Evolutionary conservation across 2,113 vertebrate species (phyloP).

Genomic region (Rhinolophus sinicus): DNA sequence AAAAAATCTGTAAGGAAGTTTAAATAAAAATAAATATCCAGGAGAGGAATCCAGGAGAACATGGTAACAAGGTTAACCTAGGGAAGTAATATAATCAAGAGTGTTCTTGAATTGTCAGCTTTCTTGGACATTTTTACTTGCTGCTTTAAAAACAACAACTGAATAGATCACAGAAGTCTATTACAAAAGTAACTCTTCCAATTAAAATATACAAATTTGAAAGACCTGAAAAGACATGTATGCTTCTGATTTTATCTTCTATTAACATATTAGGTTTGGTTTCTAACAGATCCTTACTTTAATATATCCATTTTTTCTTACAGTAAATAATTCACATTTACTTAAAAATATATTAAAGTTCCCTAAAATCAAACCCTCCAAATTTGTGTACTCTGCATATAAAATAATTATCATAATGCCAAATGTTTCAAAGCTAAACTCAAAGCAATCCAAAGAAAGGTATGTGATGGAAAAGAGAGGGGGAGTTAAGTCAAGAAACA

Average conservation of each 20-base stretch:
- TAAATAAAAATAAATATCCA: background rate
- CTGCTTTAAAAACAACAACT: background rate
- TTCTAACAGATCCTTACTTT: background rate
- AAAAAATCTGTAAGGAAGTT: background rate
- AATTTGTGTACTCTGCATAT: background rate
- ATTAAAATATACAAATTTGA: background rate
- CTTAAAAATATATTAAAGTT: background rate
- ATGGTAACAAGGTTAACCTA: background rate
- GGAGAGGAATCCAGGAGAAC: background rate
- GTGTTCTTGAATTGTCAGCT: background rate
- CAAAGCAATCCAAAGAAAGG: conserved; percentile 42
- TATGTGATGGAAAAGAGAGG: conserved; percentile 62
- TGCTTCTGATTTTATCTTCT: background rate
- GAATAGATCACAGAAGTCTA: background rate
- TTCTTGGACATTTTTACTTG: background rate
- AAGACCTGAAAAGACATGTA: background rate
- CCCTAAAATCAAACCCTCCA: background rate
- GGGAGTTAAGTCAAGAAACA: conserved; percentile 62
- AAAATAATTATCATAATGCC: background rate
- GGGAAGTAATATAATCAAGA: background rate
- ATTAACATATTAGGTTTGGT: background rate
- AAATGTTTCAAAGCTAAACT: conserved; percentile 8
- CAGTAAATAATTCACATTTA: background rate
- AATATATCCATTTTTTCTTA: background rate
- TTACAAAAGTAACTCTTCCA: background rate